A percentile compares a stretch with the other conserved stretches of the same genome.
Conservation (phyloP, 2,797 vertebrate species). For the Sciaenops ocellatus region DNA sequence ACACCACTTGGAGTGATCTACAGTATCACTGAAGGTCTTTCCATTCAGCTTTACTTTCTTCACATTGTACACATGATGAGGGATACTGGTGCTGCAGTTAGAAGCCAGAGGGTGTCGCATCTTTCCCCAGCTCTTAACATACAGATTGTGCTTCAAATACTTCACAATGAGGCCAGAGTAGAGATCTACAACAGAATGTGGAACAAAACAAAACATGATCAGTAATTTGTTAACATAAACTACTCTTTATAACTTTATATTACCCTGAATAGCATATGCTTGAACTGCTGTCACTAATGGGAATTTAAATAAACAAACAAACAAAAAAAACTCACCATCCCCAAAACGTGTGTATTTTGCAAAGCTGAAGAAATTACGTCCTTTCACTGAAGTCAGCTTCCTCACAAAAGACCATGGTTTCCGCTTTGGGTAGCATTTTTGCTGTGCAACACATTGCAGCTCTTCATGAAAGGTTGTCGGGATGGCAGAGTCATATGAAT, state of each 20-base stretch:
- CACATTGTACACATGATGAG: conserved; percentile 62
- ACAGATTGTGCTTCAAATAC: not conserved
- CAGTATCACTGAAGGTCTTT: not conserved
- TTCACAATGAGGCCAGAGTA: conserved; percentile 67
- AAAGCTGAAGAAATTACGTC: conserved; percentile 49
- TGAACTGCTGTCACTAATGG: too few relatives aligned
- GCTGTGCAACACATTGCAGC: conserved; percentile 56
- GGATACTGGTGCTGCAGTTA: conserved; percentile 45
- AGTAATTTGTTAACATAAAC: too few relatives aligned
- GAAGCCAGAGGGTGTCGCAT: conserved; percentile 33
- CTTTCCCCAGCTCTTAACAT: conserved; percentile 70
- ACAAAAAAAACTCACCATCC: conserved; percentile 59
- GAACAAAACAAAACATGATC: not conserved
- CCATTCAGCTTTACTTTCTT: not conserved
- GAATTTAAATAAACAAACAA: too few relatives aligned
- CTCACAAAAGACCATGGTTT: conserved; percentile 35
- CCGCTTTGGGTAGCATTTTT: conserved; percentile 40
- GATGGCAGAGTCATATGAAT: conserved; percentile 46
- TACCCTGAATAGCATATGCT: too few relatives aligned
- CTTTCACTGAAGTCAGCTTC: conserved; percentile 20
- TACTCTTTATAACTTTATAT: too few relatives aligned
- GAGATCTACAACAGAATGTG: conserved; percentile 54
- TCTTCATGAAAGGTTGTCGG: conserved; percentile 42
- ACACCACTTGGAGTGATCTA: conserved; percentile 78
- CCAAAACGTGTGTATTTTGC: conserved; percentile 68